Evolutionary conservation across 1,140 invertebrate species (phyloP).

Genomic region (Gryon sp.): DNA sequence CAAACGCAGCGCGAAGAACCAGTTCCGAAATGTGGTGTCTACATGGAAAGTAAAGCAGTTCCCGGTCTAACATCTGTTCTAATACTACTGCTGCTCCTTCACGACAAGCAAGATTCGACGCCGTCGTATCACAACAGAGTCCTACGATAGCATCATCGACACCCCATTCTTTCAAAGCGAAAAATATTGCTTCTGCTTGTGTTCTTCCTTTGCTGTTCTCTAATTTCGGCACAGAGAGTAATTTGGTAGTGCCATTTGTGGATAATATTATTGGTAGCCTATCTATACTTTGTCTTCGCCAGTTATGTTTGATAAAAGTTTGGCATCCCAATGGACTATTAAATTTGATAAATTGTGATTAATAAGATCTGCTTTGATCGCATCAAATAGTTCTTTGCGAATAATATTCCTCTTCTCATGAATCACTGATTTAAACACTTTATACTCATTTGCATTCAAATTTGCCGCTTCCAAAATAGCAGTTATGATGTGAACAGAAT

Average conservation of each 20-base stretch:
- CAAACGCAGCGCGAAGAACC: slow-evolving; percentile 11
- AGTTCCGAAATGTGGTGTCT: slow-evolving; percentile 27
- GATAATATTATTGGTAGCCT: slow-evolving; percentile 1
- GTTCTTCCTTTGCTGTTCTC: background rate
- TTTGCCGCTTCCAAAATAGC: too few species aligned
- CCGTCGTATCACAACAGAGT: background rate
- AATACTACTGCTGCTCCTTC: slow-evolving; percentile 6
- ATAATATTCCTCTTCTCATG: too few species aligned
- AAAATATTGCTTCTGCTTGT: background rate
- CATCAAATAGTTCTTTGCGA: background rate
- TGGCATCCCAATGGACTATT: background rate
- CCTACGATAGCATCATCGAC: background rate
- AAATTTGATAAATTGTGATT: background rate
- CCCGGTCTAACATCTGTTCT: slow-evolving; percentile 13
- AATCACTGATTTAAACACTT: too few species aligned
- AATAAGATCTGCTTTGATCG: background rate
- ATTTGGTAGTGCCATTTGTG: background rate
- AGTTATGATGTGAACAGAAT: too few species aligned
- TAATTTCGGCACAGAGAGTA: background rate
- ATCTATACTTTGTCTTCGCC: background rate
- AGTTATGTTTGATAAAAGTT: background rate
- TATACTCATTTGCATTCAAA: too few species aligned
- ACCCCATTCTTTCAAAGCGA: background rate
- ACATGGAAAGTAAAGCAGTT: slow-evolving; percentile 18
- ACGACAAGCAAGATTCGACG: background rate